phyloP scores from a whole-genome alignment of 2,797 vertebrate genomes.

The Arnoldichthys spilopterus region DNA sequence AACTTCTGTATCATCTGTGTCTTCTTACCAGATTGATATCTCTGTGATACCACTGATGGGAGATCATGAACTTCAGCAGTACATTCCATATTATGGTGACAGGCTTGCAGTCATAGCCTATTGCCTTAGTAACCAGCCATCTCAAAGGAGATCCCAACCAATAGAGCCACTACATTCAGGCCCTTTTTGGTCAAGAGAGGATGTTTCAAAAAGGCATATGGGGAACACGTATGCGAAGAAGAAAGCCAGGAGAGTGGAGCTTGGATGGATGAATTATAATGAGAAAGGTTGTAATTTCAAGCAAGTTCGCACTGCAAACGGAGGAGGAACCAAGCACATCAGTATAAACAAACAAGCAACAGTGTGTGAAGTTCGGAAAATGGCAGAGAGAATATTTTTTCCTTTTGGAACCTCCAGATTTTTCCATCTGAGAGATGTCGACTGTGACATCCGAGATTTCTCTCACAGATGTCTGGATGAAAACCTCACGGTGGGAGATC shows the following conservation, averaged over 20 bases:
- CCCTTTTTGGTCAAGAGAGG: background rate
- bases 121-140: slow-evolving; percentile 18
- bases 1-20: background rate
- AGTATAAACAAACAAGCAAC: slow-evolving; percentile 24
- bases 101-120: slow-evolving; percentile 35
- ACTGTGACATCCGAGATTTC: slow-evolving; percentile 29
- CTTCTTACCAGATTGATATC: slow-evolving; percentile 6
- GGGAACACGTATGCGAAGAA: slow-evolving; percentile 30
- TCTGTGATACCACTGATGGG: slow-evolving; percentile 37
- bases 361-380: slow-evolving; percentile 20
- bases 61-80: slow-evolving; percentile 38
- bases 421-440: slow-evolving; percentile 25
- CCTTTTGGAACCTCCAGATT: slow-evolving; percentile 29
- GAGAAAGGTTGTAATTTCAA: slow-evolving; percentile 20
- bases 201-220: slow-evolving; percentile 15
- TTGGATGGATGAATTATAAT: slow-evolving; percentile 46
- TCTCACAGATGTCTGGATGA: slow-evolving; percentile 23
- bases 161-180: background rate
- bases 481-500: background rate
- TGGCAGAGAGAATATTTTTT: slow-evolving; percentile 41
- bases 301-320: slow-evolving; percentile 39
- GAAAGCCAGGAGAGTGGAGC: slow-evolving; percentile 26
- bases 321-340: slow-evolving; percentile 46
- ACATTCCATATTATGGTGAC: slow-evolving; percentile 36
- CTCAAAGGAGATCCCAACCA: background rate